phyloP scores from a whole-genome alignment of 2,888 invertebrate genomes.

The Caenorhabditis sulstoni region DNA sequence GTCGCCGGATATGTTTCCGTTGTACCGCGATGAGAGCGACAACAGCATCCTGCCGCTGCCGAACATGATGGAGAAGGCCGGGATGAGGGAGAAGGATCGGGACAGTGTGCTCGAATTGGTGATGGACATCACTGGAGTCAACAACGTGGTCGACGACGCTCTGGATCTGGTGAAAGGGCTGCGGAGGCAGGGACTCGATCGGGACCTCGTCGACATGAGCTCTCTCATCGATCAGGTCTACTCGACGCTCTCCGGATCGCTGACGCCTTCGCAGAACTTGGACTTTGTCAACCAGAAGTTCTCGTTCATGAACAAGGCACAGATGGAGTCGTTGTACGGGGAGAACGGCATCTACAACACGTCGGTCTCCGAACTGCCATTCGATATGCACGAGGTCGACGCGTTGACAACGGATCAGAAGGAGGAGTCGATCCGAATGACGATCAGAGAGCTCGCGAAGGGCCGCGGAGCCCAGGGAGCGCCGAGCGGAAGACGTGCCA shows the following conservation, averaged over 20 bases:
- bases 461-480: conserved; percentile 52
- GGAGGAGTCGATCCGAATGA: conserved; percentile 57
- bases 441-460: conserved; percentile 49
- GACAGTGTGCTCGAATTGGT: conserved; percentile 68
- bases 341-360: conserved; percentile 65
- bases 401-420: conserved; percentile 59
- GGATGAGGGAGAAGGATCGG: conserved; percentile 60
- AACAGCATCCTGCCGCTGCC: conserved; percentile 68
- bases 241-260: conserved; percentile 49
- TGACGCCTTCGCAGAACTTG: conserved; percentile 59
- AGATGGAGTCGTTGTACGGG: conserved; percentile 69
- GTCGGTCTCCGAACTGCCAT: conserved; percentile 59
- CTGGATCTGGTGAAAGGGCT: conserved; percentile 63
- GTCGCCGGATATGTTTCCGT: conserved; percentile 71
- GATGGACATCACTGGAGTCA: conserved; percentile 72
- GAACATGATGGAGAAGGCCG: conserved; percentile 67
- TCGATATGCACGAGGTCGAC: conserved; percentile 68
- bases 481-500: conserved; percentile 14
- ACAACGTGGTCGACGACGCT: conserved; percentile 71
- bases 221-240: conserved; percentile 61
- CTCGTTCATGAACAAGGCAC: conserved; percentile 67
- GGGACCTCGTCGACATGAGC: conserved; percentile 67
- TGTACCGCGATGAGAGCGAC: conserved; percentile 69
- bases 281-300: conserved; percentile 67
- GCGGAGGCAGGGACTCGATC: conserved; percentile 60